A percentile compares a stretch with the other conserved stretches of the same genome.
phyloP scores from a whole-genome alignment of 2,888 invertebrate genomes.

The Heterodera filipjevi region DNA sequence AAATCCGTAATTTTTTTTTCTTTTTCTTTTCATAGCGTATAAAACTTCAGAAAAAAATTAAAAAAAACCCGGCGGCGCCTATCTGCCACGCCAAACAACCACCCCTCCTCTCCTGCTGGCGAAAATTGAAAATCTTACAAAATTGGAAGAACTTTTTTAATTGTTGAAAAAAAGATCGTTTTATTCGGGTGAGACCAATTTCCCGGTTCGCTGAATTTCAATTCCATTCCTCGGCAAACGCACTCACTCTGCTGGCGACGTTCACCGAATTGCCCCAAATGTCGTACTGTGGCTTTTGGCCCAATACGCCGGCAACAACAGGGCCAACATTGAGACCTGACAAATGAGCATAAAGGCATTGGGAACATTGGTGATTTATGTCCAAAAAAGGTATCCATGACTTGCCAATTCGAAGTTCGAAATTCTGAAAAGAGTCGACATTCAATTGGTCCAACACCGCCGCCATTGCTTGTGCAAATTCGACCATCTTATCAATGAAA shows the following conservation, averaged over 20 bases:
- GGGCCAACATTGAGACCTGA: conserved; percentile 84
- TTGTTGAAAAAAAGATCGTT: no score
- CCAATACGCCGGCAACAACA: conserved; percentile 93
- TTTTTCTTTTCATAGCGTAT: no score
- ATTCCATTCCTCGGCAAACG: conserved; percentile 70
- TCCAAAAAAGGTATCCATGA: conserved; percentile 27
- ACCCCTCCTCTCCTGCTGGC: no score
- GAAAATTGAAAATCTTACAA: no score
- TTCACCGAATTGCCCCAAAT: conserved; percentile 99
- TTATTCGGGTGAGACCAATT: no score
- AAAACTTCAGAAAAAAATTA: no score
- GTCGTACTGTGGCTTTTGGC: conserved; percentile 96
- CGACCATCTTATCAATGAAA: conserved; percentile 75
- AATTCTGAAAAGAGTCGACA: conserved; percentile 92
- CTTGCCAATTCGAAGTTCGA: conserved; percentile 87
- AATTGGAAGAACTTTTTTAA: no score
- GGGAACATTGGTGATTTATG: no score
- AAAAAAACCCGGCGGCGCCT: no score
- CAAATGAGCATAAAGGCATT: conserved; percentile 9
- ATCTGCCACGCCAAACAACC: no score
- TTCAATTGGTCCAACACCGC: conserved; percentile 90
- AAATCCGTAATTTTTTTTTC: no score
- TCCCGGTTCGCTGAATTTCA: no score
- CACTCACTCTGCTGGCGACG: conserved; percentile 95
- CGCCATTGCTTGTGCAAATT: conserved; percentile 86